Evolutionary conservation across 2,888 invertebrate genomes (phyloP).

Genomic region (Aromia moschata): DNA sequence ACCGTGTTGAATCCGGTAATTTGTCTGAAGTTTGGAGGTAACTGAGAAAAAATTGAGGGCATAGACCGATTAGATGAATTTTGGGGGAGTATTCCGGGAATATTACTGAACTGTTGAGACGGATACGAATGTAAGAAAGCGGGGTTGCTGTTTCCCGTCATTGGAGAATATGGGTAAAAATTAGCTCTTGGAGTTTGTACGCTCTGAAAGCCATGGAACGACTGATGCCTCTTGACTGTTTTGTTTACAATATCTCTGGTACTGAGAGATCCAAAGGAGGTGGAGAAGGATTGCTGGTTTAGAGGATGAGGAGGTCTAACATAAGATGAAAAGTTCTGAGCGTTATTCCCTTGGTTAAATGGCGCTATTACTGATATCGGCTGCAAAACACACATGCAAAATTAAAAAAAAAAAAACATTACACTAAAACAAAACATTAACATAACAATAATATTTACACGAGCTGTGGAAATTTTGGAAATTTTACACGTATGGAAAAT

Average conservation of each 20-base stretch:
- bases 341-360: slow-evolving; percentile 54
- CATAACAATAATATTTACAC: background rate
- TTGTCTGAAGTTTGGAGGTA: slow-evolving; percentile 41
- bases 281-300: slow-evolving; percentile 16
- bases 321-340: slow-evolving; percentile 44
- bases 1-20: slow-evolving; percentile 35
- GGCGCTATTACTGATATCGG: slow-evolving; percentile 71
- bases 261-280: slow-evolving; percentile 8
- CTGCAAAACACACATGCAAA: slow-evolving; percentile 63
- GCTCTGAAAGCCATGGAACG: slow-evolving; percentile 59
- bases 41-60: slow-evolving; percentile 45
- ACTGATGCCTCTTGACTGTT: slow-evolving; percentile 57
- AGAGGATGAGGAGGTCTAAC: slow-evolving; percentile 42
- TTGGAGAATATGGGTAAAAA: slow-evolving; percentile 27
- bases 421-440: slow-evolving; percentile 5
- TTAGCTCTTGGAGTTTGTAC: slow-evolving; percentile 29
- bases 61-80: slow-evolving; percentile 24
- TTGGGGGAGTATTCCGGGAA: background rate
- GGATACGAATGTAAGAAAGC: slow-evolving; percentile 32
- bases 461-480: background rate
- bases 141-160: slow-evolving; percentile 34
- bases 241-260: slow-evolving; percentile 25
- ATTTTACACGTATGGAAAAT: too few relatives aligned
- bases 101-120: slow-evolving; percentile 25
- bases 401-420: slow-evolving; percentile 48